A percentile compares a stretch with the other conserved stretches of the same genome.
Conservation (phyloP, 2,113 vertebrate species). For the Dipodomys stephensi region DNA sequence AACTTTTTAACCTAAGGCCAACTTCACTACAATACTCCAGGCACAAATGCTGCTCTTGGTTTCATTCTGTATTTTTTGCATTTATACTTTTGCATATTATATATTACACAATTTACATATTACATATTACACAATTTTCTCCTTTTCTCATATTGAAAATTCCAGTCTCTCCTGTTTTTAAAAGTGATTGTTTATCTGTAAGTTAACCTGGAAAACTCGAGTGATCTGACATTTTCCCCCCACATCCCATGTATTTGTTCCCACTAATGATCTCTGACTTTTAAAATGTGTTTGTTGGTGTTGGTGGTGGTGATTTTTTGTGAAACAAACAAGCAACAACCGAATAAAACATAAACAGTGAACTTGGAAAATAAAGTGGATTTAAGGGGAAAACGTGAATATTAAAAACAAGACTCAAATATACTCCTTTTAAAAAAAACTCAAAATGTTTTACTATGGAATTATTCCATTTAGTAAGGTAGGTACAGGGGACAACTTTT, state of each 20-base stretch:
- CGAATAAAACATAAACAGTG: not conserved
- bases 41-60: slow-evolving; percentile 9
- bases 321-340: not conserved
- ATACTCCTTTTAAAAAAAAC: not conserved
- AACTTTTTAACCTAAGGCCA: slow-evolving; percentile 53
- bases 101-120: no score
- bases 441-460: not conserved
- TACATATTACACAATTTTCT: not conserved
- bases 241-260: no score
- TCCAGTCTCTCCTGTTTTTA: not conserved
- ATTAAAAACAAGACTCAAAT: slow-evolving; percentile 8
- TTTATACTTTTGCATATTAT: no score
- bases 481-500: not conserved
- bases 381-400: not conserved
- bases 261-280: no score
- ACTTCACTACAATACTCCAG: not conserved
- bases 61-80: not conserved
- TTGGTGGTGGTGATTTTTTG: no score
- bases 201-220: slow-evolving; percentile 21
- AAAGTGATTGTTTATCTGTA: not conserved
- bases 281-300: no score
- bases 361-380: not conserved
- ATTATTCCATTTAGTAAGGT: not conserved
- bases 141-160: slow-evolving; percentile 30
- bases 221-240: not conserved